phyloP scores from a whole-genome alignment of 2,113 vertebrate genomes.

The Eudorcas thomsonii region DNA sequence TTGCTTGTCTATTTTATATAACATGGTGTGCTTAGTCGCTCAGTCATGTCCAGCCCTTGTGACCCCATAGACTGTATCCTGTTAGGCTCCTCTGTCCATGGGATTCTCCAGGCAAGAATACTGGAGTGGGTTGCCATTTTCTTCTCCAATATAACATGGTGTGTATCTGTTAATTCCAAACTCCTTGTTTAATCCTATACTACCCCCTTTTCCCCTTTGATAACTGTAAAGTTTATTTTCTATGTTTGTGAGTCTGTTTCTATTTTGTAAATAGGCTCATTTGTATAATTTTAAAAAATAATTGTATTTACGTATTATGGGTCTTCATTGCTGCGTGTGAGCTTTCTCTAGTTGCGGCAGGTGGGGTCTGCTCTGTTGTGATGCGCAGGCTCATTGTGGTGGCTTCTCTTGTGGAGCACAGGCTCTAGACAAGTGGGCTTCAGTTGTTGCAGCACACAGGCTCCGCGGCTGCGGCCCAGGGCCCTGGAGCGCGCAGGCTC shows the following conservation, averaged over 20 bases:
- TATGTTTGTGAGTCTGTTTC: not conserved
- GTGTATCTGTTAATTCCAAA: not conserved
- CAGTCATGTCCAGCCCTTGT: not conserved
- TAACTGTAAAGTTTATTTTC: not conserved
- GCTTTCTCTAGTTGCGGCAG: not conserved
- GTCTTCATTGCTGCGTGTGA: not conserved
- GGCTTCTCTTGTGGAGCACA: not conserved
- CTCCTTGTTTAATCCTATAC: not conserved
- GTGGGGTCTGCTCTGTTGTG: not conserved
- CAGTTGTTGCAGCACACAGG: not conserved
- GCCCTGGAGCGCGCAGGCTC: not conserved
- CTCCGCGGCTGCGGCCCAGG: not conserved
- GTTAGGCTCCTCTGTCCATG: not conserved
- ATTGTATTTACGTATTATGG: not conserved
- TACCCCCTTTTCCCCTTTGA: not conserved
- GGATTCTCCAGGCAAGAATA: not conserved
- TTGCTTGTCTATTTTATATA: not conserved
- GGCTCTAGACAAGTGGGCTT: not conserved
- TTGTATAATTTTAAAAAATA: not conserved
- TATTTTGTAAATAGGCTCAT: not conserved
- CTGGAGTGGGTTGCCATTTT: not conserved
- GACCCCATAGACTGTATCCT: not conserved
- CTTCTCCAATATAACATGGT: not conserved
- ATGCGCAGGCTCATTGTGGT: not conserved
- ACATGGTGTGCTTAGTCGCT: not conserved